These are phyloP conservation scores for Choloepus didactylus DNA, from an alignment of 2,797 vertebrate genomes.

Conservation along the genomic window DNA sequence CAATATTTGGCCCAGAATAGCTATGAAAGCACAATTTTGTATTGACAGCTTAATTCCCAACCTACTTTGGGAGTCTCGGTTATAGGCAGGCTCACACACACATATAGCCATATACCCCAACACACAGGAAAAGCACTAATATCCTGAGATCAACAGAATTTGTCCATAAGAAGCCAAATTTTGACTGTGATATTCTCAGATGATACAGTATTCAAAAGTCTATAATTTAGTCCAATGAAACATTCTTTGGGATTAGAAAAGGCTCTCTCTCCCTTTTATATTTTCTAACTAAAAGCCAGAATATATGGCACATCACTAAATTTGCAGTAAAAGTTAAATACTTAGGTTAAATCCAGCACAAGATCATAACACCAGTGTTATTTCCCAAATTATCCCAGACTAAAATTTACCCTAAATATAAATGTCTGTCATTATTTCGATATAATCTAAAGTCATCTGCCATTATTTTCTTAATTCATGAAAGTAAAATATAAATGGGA, in stretches of 20 bases:
- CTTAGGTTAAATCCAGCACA: background rate
- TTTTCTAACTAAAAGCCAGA: conserved; percentile 59
- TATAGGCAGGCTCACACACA: background rate
- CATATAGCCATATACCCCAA: background rate
- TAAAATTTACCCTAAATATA: background rate
- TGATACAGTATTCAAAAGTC: background rate
- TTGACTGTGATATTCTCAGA: background rate
- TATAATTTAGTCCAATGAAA: conserved; percentile 17
- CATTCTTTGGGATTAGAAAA: conserved; percentile 58
- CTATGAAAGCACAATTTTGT: conserved; percentile 39
- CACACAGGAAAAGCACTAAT: background rate
- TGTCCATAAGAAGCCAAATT: background rate
- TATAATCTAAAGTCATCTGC: background rate
- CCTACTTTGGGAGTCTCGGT: conserved; percentile 9
- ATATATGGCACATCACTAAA: background rate
- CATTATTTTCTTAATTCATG: background rate
- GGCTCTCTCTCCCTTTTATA: background rate
- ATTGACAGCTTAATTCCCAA: background rate
- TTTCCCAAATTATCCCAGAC: background rate
- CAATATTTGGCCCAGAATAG: conserved; percentile 1
- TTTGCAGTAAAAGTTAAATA: conserved; percentile 1
- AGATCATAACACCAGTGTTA: background rate
- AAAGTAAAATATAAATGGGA: background rate
- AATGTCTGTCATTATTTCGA: too few relatives aligned
- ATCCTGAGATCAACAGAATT: conserved; percentile 21